Evolutionary conservation across 1,140 invertebrate species (phyloP).

Genomic region (Oryzaephilus surinamensis): DNA sequence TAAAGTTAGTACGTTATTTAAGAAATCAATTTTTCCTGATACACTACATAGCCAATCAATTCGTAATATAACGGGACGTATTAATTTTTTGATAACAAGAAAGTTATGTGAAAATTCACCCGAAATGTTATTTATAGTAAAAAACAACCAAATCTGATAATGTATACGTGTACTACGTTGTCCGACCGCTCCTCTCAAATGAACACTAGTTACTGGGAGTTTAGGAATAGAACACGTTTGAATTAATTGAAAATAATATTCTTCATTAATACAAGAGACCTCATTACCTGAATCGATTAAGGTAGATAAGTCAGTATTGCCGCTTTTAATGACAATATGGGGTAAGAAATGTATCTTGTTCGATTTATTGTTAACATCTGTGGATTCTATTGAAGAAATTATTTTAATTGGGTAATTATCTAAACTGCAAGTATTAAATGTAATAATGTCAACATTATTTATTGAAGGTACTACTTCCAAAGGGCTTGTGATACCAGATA

Average conservation of each 20-base stretch:
- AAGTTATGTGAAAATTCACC: background rate
- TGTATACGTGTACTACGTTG: slow-evolving; percentile 3
- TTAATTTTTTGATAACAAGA: slow-evolving; percentile 6
- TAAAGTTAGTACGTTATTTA: background rate
- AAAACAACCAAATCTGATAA: background rate
- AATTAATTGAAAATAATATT: background rate
- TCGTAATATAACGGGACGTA: slow-evolving; percentile 6
- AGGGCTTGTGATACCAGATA: too few species aligned
- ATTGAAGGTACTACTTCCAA: too few species aligned
- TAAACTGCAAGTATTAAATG: too few species aligned
- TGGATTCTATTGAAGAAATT: too few species aligned
- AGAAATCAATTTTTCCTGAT: background rate
- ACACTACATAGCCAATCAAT: slow-evolving; percentile 1
- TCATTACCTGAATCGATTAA: slow-evolving; percentile 2
- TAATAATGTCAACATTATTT: too few species aligned
- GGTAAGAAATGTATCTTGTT: too few species aligned
- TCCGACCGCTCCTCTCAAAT: slow-evolving; percentile 4
- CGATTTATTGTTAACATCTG: too few species aligned
- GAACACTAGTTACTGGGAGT: slow-evolving; percentile 2
- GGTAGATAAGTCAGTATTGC: too few species aligned
- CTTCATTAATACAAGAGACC: slow-evolving; percentile 2
- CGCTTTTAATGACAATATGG: too few species aligned
- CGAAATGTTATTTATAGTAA: background rate
- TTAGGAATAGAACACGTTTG: background rate
- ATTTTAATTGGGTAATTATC: too few species aligned